Conservation (phyloP, 1,140 invertebrate species). For the Drosophila triauraria region DNA sequence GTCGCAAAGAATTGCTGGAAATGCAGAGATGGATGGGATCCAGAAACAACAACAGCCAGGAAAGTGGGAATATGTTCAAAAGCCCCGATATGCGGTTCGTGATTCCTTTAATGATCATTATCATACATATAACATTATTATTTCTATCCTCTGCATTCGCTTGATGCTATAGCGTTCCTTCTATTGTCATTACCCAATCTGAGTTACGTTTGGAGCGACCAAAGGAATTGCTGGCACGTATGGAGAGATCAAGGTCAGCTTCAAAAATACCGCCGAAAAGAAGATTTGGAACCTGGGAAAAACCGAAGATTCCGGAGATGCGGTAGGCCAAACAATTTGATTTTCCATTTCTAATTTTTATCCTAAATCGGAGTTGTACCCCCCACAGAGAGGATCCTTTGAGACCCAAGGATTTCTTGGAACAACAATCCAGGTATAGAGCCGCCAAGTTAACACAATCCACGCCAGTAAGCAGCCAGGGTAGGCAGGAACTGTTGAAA, state of each 20-base stretch:
- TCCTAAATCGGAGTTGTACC: too few relatives aligned
- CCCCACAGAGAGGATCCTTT: not conserved
- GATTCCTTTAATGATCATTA: not conserved
- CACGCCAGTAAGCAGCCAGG: not conserved
- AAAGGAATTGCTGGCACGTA: not conserved
- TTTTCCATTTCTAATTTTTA: not conserved
- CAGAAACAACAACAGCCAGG: not conserved
- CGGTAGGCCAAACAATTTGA: not conserved
- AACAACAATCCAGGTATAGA: not conserved
- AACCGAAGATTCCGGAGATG: not conserved
- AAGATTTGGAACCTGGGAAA: not conserved
- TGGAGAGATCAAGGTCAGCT: not conserved
- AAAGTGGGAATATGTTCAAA: not conserved
- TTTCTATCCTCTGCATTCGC: too few relatives aligned
- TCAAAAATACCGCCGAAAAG: not conserved
- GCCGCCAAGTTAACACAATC: not conserved
- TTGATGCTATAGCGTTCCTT: not conserved
- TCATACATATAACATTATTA: too few relatives aligned
- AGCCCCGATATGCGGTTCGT: not conserved
- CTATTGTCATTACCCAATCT: not conserved
- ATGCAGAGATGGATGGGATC: not conserved
- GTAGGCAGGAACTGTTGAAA: not conserved
- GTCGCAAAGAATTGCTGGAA: slow-evolving; percentile 32
- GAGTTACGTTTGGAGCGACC: not conserved
- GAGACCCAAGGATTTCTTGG: not conserved